These are phyloP conservation scores for Sphyrna mokarran DNA, from an alignment of 2,113 vertebrate species.

Conservation along the genomic window DNA sequence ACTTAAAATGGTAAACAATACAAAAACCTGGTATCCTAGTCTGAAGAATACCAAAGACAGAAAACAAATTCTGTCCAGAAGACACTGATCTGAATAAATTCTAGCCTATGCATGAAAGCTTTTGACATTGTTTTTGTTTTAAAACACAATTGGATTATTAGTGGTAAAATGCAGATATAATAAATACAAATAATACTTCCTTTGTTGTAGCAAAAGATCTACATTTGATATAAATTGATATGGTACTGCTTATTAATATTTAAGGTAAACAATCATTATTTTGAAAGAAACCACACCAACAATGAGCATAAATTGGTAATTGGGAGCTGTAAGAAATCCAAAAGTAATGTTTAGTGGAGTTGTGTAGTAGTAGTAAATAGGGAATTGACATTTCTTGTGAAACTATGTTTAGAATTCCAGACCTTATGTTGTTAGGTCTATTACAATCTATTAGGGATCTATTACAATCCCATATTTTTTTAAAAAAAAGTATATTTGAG, in stretches of 20 bases:
- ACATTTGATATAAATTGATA: background rate
- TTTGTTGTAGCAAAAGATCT: background rate
- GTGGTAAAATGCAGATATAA: slow-evolving; percentile 14
- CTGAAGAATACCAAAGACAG: background rate
- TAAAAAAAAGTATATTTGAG: background rate
- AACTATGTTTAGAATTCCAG: background rate
- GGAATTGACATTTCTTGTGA: background rate
- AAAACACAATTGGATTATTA: background rate
- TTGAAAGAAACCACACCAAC: background rate
- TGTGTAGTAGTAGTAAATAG: background rate
- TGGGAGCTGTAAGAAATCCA: background rate
- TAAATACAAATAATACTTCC: background rate
- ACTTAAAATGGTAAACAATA: background rate
- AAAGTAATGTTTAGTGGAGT: background rate
- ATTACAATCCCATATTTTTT: background rate
- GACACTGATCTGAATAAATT: background rate
- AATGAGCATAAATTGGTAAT: background rate
- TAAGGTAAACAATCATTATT: background rate
- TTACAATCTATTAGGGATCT: background rate
- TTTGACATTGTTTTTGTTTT: background rate
- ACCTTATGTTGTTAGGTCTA: background rate
- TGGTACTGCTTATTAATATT: background rate
- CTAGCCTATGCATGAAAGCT: too few species aligned
- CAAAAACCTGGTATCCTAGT: background rate
- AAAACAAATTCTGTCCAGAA: background rate